Evolutionary conservation across 2,888 invertebrate species (phyloP), one percentile per base, ranked within the genome.

Genomic region (Boloria selene): DNA sequence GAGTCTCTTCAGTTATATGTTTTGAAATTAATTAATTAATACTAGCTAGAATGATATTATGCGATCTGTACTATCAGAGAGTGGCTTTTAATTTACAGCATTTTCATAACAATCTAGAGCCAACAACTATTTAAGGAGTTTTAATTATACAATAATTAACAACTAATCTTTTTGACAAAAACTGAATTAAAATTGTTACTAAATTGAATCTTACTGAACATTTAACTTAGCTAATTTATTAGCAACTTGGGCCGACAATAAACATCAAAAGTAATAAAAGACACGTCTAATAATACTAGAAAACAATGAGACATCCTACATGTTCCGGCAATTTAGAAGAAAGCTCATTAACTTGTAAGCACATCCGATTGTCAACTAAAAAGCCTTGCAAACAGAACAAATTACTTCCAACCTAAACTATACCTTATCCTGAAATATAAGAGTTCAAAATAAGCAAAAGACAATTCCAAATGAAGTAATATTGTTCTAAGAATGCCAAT

Each of bases 401-500:
- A 26, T 17, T 4, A 26, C 17, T 13, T 5, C 13, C 45, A 47
- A 64, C n/a, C 18, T 7, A 31, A 16, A 59, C 3, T 18, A 13
- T 0, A 38, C 38, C 47, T 53, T 53, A 64, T 17, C 0, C 1
- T 4, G 47, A 6, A 16, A 13, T 10, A 7, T 13, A n/a, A 64
- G 18, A 59, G 58, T 51, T 52, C 18, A 52, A 16, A 58, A 38
- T 64, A 31, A 44, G 5, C 1, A 13, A 45, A 44, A 26, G 18
- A 17, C 16, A n/a, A 17, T 16, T 2, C 31, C 42, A 16, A 58
- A 31, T 22, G 26, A 31, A 44, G 55, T 54, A n/a, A 16, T 53
- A 18, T 66, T 55, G 31, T 69, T 70, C 69, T 50, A 13, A 62
- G 69, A 70, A 70, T 55, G 56, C 62, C 61, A 51, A 70, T 60